Evolutionary conservation across 2,888 invertebrate genomes (phyloP).

Genomic region (Noctua janthe): DNA sequence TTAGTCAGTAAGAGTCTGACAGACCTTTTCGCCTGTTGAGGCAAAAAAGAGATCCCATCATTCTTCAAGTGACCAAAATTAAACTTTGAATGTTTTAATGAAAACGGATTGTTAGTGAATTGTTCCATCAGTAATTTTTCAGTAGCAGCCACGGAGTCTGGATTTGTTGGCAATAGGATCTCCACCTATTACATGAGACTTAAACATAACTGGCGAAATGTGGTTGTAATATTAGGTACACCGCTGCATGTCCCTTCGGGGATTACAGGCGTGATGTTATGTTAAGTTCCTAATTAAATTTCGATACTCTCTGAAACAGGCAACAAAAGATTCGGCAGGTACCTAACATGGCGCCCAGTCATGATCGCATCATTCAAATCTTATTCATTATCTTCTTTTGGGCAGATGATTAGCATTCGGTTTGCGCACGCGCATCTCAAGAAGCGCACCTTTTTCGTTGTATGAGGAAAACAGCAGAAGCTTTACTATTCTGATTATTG

Average conservation of each 20-base stretch:
- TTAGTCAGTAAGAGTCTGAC: too few species aligned
- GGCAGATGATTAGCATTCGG: constrained; percentile 33
- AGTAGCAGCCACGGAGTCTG: background rate
- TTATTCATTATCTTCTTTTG: constrained; percentile 48
- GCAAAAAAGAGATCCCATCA: too few species aligned
- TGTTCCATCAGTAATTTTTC: background rate
- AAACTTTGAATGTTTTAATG: too few species aligned
- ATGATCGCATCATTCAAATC: constrained; percentile 31
- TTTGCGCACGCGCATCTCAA: constrained; percentile 41
- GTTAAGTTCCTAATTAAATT: background rate
- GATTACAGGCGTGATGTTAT: background rate
- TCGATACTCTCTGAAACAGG: background rate
- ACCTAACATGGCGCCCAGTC: background rate
- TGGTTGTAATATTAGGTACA: background rate
- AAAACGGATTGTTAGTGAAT: too few species aligned
- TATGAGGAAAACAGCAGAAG: constrained; percentile 12
- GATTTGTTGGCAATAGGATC: background rate
- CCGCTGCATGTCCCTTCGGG: background rate
- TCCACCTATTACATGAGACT: background rate
- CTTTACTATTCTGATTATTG: background rate
- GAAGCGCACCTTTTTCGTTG: constrained; percentile 24
- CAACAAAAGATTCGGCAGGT: constrained; percentile 22
- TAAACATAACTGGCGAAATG: background rate
- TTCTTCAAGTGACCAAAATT: too few species aligned
- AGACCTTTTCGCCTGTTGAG: too few species aligned